Conservation (phyloP, 2,888 invertebrate genomes). For the Eudemis profundana region DNA sequence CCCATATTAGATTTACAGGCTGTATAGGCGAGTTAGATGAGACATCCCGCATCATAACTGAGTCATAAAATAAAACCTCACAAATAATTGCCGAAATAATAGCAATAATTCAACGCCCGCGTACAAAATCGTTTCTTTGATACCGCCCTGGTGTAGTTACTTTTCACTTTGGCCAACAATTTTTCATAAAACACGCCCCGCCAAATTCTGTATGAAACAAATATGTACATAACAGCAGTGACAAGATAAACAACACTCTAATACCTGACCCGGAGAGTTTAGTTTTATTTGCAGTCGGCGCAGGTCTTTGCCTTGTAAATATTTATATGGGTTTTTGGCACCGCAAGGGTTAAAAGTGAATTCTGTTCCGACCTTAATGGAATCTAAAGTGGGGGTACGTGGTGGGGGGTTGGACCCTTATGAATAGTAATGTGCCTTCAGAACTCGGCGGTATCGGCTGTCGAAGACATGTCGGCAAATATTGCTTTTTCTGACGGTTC, state of each 20-base stretch:
- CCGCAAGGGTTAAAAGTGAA: slow-evolving; percentile 63
- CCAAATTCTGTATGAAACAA: slow-evolving; percentile 37
- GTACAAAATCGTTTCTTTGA: slow-evolving; percentile 34
- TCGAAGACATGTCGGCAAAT: slow-evolving; percentile 23
- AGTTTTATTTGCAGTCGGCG: slow-evolving; percentile 58
- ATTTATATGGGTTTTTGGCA: slow-evolving; percentile 60
- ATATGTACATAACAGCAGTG: slow-evolving; percentile 9
- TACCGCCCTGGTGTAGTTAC: slow-evolving; percentile 17
- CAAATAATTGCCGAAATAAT: slow-evolving; percentile 23
- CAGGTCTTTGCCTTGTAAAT: slow-evolving; percentile 60
- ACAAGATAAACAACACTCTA: slow-evolving; percentile 53
- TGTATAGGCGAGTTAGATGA: no score
- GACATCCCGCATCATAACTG: background rate
- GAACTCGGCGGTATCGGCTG: slow-evolving; percentile 32
- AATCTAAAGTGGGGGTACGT: slow-evolving; percentile 58
- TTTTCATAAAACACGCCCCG: slow-evolving; percentile 33
- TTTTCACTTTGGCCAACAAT: slow-evolving; percentile 37
- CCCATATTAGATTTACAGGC: no score
- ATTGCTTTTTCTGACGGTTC: slow-evolving; percentile 23
- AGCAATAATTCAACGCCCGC: slow-evolving; percentile 23
- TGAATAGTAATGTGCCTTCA: slow-evolving; percentile 62
- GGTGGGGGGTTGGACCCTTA: slow-evolving; percentile 49
- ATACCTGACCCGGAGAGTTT: slow-evolving; percentile 55
- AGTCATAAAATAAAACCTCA: slow-evolving; percentile 6
- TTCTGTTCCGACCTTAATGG: slow-evolving; percentile 61